These are phyloP conservation scores for Vanacampus margaritifer DNA, from an alignment of 2,113 vertebrate species.

Conservation along the genomic window DNA sequence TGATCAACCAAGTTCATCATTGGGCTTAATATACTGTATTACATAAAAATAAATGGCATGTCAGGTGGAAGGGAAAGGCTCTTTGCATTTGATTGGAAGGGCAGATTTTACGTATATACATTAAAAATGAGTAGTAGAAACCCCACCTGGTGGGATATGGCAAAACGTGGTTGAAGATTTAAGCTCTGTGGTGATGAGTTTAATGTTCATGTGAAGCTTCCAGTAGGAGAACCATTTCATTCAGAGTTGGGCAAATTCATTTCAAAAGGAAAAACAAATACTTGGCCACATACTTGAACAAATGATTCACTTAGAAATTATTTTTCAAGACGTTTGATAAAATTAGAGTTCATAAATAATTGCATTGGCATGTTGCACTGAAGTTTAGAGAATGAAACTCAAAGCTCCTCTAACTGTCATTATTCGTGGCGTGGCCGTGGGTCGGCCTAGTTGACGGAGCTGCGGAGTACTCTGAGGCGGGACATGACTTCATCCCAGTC, in stretches of 20 bases:
- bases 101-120: neutral
- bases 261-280: neutral
- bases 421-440: neutral
- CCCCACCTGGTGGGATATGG: neutral
- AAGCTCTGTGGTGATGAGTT: neutral
- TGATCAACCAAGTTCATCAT: neutral
- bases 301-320: neutral
- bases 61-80: neutral
- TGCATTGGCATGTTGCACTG: conserved; percentile 41
- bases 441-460: conserved; percentile 41
- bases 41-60: neutral
- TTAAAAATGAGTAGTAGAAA: neutral
- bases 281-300: neutral
- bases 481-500: conserved; percentile 97
- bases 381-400: neutral
- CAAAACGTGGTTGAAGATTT: neutral
- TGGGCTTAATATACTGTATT: neutral
- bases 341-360: neutral
- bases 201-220: neutral
- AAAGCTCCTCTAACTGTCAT: neutral
- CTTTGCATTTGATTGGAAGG: neutral
- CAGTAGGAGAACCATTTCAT: neutral
- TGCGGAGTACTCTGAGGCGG: conserved; percentile 78
- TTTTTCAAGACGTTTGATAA: neutral
- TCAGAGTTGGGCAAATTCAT: neutral